Evolutionary conservation across 2,797 vertebrate genomes (phyloP), one percentile per base, ranked within the genome.

Genomic region (Phaenicophaeus curvirostris): DNA sequence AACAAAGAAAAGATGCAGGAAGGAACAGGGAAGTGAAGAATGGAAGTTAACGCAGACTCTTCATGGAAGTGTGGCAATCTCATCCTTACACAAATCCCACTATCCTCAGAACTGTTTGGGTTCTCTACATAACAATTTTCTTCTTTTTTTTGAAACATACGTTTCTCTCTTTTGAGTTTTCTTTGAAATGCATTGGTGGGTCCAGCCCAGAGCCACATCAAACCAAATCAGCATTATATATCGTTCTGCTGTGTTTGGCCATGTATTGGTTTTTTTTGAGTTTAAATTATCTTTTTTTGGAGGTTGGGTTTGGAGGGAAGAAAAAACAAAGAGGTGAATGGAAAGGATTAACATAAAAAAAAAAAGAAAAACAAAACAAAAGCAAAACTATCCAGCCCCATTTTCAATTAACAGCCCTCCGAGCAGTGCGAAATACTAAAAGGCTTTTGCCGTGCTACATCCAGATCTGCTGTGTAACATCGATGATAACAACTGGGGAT

Each of bases 171-270:
- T 81, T 18, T 54, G 15, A 5, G 12, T 66, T 87, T 83, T 78
- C 66, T 91, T 39, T 86, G 68, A 87, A 92, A 89, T 23, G 76
- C n/a, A 48, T 24, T 55, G 6, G 58, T 81, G 93, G 89, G 54
- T 95, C 72, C 35, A 44, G 33, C 62, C 94, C 94, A 93, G 61
- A 91, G 85, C 66, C 90, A 91, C 68, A 96, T 95, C 79, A 87
- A 95, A 95, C 80, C 85, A 77, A 93, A 95, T 92, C 67, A 82
- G 58, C 4, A 2, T 72, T 87, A 35, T 51, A 4, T 46, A 82
- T 54, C 55, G 72, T 87, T 83, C 61, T 83, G 68, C 65, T 11
- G 1, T 23, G 31, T 67, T 80, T 50, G 55, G 54, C 48, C 5
- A 15, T 44, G 59, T 24, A 25, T 3, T n/a, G n/a, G 13, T 58